Evolutionary conservation across 2,113 vertebrate genomes (phyloP), one percentile per base, ranked within the genome.

Genomic region (Trogon surrucura): DNA sequence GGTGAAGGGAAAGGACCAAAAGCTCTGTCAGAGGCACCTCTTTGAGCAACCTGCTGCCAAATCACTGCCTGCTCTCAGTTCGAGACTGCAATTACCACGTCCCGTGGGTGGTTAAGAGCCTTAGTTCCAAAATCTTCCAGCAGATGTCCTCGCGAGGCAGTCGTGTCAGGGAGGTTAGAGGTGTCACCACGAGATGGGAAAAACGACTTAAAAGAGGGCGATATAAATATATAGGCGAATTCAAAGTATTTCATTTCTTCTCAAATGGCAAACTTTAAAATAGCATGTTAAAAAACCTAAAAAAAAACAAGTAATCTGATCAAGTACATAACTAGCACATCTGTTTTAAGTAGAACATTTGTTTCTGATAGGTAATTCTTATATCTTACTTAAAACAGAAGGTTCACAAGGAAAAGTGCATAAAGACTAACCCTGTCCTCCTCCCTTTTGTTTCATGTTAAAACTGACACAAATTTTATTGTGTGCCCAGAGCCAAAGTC

Each of bases 91-190:
- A 29, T 17, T 50, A 78, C 41, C 14, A 6, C 51, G 13, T 20
- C 17, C 21, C 21, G 9, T 5, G 44, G 9, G 41, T 41, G 41
- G 15, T 48, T 27, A 71, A 47, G 2, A 36, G 73, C 17, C 53
- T 50, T 13, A 26, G 29, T 95, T 83, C 95, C 2, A 11, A 77
- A 36, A 44, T 38, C n/a, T 93, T 71, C 97, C 95, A 78, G 85
- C 72, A 96, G 94, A 89, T 95, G 94, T 87, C 91, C 54, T 91
- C 89, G 19, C 56, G 62, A 81, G 50, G 93, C 89, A 83, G 82
- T 21, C 4, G 7, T 5, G 88, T 41, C 84, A 51, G n/a, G 65
- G 66, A 80, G n/a, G 30, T 41, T 38, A 29, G 61, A 45, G 67
- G 54, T 10, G 62, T 45, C 81, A 57, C 69, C 65, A 27, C 5